Evolutionary conservation across 2,113 vertebrate genomes (phyloP).

Genomic region (Struthidea cinerea): DNA sequence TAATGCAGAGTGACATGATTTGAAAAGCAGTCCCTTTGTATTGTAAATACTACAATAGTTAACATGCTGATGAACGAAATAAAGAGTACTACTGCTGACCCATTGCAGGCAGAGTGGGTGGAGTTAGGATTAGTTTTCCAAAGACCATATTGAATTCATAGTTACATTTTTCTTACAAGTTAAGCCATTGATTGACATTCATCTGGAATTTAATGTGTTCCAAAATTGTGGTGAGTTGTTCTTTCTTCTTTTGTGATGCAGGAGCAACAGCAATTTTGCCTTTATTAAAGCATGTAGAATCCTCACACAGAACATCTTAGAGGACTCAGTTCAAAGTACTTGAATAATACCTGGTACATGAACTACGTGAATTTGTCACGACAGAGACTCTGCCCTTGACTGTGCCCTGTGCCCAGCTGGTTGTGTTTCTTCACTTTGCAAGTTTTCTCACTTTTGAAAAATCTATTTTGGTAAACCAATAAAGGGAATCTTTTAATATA

Average conservation of each 20-base stretch:
- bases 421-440: not conserved
- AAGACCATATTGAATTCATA: not conserved
- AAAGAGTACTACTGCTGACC: not conserved
- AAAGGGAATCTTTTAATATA: not conserved
- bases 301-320: not conserved
- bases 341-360: not conserved
- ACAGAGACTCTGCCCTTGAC: not conserved
- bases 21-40: not conserved
- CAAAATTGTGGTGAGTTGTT: not conserved
- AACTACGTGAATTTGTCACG: not conserved
- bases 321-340: not conserved
- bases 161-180: not conserved
- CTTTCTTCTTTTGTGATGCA: not conserved
- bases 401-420: not conserved
- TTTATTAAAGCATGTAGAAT: not conserved
- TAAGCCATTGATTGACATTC: rapidly evolving
- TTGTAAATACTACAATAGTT: not conserved
- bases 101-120: not conserved
- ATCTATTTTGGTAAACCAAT: not conserved
- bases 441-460: not conserved
- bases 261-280: not conserved
- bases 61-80: not conserved
- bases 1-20: not conserved
- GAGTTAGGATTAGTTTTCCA: not conserved
- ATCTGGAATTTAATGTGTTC: not conserved